Base-by-base conservation (phyloP, 2,113 vertebrate species). In the Pachypanchax playfairii region DNA sequence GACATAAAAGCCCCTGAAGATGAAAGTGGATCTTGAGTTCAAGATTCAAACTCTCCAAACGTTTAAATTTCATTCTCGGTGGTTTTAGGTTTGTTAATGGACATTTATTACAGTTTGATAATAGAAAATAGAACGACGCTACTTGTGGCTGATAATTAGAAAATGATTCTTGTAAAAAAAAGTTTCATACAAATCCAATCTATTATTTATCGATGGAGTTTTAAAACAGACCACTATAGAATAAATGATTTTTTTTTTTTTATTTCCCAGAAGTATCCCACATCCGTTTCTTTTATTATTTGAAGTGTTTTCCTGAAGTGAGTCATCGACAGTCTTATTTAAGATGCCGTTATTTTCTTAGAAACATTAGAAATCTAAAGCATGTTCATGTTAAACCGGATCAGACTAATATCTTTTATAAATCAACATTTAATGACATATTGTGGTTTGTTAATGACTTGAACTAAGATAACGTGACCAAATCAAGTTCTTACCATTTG, bases 151-250 rank as follows among this genome's bases (percentile, higher is more conserved):
- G 12, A 9, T 22, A 46, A 46, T 46, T 6, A 5, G 18, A 47
- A 10, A 31, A 54, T 3, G 3, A 28, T 18, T 14, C 36, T 59
- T 3, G 2, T 26, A 49, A 28, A 28, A n/a, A n/a, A 63, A 36
- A 48, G 18, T 64, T 18, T 18, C 1, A 56, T 15, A 13, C 15
- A 14, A 38, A 59, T 20, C 17, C 15, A 20, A 18, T 35, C 2
- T 1, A 53, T 5, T 51, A 39, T 57, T 22, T 41, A 61, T 31
- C 53, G 24, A 68, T 39, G 3, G 21, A 48, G 3, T 15, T 11
- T 44, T 47, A 59, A 55, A 67, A 39, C 25, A 5, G 21, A 54
- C 11, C 72, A 50, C 22, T 28, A 17, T n/a, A 47, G 28, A 22
- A 6, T 10, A 8, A 4, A 5, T 10, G 12, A 31, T 8, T 2